Evolutionary conservation across 2,113 vertebrate genomes (phyloP).

Genomic region (Caracal caracal): DNA sequence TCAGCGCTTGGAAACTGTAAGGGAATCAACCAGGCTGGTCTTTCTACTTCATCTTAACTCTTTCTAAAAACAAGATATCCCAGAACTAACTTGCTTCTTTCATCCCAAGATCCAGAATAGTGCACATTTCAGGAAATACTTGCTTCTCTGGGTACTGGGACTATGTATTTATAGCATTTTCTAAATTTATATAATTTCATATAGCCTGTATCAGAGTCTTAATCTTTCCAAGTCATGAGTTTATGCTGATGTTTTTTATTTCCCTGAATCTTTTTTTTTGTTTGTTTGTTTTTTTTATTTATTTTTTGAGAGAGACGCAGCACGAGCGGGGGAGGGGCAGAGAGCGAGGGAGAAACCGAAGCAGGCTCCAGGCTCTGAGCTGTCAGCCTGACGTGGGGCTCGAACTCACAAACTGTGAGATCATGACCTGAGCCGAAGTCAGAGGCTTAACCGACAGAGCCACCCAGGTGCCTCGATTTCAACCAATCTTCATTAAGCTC

Average conservation of each 20-base stretch:
- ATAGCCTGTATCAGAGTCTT: neutral
- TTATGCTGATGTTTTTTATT: slow-evolving; percentile 20
- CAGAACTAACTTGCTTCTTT: neutral
- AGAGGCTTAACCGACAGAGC: too few relatives aligned
- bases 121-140: neutral
- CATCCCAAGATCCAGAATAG: neutral
- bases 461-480: neutral
- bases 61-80: neutral
- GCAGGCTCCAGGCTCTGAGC: too few relatives aligned
- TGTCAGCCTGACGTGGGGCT: too few relatives aligned
- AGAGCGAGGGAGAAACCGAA: too few relatives aligned
- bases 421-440: too few relatives aligned
- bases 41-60: neutral
- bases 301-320: too few relatives aligned
- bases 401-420: too few relatives aligned
- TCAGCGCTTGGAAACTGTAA: neutral
- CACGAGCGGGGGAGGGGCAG: too few relatives aligned
- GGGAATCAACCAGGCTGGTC: neutral
- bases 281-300: too few relatives aligned
- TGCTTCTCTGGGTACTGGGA: neutral
- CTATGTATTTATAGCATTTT: neutral
- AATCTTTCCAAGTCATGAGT: slow-evolving; percentile 17
- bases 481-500: neutral
- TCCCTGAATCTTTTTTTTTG: neutral
- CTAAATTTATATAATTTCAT: neutral